Conservation (phyloP, 2,888 invertebrate genomes). For the Fissipunctia ypsillon region DNA sequence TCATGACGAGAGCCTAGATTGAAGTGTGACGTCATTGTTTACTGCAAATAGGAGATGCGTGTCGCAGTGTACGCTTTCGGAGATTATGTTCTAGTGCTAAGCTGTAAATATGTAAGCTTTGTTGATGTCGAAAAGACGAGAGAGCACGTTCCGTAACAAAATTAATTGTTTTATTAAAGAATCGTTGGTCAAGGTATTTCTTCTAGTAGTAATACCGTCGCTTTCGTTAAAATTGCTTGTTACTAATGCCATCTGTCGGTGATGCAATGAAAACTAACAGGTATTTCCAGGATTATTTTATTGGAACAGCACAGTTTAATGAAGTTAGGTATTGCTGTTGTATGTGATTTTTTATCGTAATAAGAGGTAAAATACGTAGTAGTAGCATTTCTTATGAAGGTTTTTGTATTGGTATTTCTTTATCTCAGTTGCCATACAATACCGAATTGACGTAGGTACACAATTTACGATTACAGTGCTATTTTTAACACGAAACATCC, state of each 20-base stretch:
- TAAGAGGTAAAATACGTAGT: neutral
- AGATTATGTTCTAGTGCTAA: conserved; percentile 36
- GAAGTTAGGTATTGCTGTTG: too few relatives aligned
- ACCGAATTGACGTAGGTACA: neutral
- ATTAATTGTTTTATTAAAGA: conserved; percentile 26
- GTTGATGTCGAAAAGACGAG: conserved; percentile 18
- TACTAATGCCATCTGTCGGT: conserved; percentile 11
- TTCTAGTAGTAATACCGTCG: neutral
- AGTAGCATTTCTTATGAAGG: too few relatives aligned
- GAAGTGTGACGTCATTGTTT: conserved; percentile 71
- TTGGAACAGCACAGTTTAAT: too few relatives aligned
- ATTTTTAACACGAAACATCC: neutral
- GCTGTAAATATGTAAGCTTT: conserved; percentile 20
- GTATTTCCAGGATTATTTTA: too few relatives aligned
- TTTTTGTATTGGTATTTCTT: neutral
- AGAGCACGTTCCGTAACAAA: conserved; percentile 42
- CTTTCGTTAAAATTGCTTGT: neutral
- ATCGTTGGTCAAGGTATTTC: conserved; percentile 4
- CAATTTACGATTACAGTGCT: neutral
- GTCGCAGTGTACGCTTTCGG: conserved; percentile 24
- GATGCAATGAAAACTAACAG: neutral
- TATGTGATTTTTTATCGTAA: too few relatives aligned
- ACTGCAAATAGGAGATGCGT: conserved; percentile 55
- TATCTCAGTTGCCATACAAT: neutral
- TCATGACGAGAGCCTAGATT: conserved; percentile 79